Conservation (phyloP, 2,113 vertebrate species). For the Forbesichthys agassizii region DNA sequence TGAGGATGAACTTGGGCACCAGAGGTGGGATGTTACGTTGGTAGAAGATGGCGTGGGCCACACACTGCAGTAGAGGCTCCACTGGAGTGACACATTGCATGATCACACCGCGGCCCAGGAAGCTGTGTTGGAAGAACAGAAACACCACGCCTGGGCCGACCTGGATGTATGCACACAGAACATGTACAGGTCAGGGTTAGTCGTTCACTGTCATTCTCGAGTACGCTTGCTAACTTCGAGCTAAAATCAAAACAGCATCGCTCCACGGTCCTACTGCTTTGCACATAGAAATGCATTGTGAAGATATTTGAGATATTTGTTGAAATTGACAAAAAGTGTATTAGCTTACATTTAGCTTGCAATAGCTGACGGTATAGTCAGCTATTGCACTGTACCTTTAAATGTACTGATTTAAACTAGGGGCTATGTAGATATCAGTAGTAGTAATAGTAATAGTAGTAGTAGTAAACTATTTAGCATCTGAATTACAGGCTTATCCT, state of each 20-base stretch:
- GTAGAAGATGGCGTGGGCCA: conserved; percentile 82
- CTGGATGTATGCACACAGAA: conserved; percentile 57
- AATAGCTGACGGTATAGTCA: too few species aligned
- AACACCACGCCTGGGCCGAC: conserved; percentile 83
- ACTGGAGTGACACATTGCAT: conserved; percentile 82
- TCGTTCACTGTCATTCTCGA: background rate
- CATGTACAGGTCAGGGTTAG: background rate
- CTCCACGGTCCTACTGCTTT: too few species aligned
- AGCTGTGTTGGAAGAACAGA: conserved; percentile 73
- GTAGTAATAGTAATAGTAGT: too few species aligned
- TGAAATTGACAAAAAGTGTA: too few species aligned
- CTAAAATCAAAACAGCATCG: too few species aligned
- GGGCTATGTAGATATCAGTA: background rate
- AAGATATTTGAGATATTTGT: too few species aligned
- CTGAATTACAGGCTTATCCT: background rate
- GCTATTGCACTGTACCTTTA: background rate
- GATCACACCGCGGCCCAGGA: conserved; percentile 80
- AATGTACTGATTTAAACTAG: background rate
- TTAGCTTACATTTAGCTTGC: too few species aligned
- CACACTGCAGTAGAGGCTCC: conserved; percentile 83
- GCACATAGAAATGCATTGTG: too few species aligned
- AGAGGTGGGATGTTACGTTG: conserved; percentile 71
- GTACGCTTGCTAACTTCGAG: too few species aligned
- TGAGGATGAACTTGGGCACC: conserved; percentile 82
- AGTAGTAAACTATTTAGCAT: too few species aligned